Evolutionary conservation across 2,888 invertebrate species (phyloP).

Genomic region (Coelogynopora nodosa): DNA sequence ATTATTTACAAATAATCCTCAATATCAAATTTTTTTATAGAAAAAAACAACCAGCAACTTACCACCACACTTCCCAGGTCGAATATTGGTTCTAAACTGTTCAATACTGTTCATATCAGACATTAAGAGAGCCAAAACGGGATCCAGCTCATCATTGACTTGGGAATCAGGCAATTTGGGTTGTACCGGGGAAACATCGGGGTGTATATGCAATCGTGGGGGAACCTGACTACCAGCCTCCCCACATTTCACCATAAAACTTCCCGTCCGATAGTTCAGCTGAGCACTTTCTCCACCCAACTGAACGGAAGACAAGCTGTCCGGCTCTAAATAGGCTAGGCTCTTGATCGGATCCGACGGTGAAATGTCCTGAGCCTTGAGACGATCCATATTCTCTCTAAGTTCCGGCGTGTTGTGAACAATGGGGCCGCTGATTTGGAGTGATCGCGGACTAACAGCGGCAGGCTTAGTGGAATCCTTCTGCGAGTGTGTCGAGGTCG

Average conservation of each 20-base stretch:
- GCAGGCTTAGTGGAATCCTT: not conserved
- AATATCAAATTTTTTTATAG: too few relatives aligned
- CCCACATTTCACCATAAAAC: conserved; percentile 15
- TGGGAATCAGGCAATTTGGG: not conserved
- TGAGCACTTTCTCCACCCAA: conserved; percentile 16
- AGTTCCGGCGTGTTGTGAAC: conserved; percentile 4
- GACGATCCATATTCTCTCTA: not conserved
- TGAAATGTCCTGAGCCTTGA: not conserved
- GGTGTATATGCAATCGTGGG: not conserved
- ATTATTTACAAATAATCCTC: too few relatives aligned
- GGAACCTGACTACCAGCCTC: not conserved
- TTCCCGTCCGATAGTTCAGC: conserved; percentile 4
- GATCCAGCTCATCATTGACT: conserved; percentile 33
- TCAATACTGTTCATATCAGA: conserved; percentile 36
- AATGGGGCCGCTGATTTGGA: not conserved
- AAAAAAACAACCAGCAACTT: too few relatives aligned
- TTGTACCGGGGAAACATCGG: not conserved
- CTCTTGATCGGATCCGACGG: not conserved
- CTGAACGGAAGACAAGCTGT: not conserved
- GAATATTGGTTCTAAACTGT: conserved; percentile 7
- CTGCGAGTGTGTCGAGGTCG: not conserved
- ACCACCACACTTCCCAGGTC: conserved; percentile 15
- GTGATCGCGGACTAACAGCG: not conserved
- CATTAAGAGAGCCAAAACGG: conserved; percentile 8
- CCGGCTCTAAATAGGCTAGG: not conserved